Base-by-base conservation (phyloP, 1,140 invertebrate species). In the Dreissena rostriformis region DNA sequence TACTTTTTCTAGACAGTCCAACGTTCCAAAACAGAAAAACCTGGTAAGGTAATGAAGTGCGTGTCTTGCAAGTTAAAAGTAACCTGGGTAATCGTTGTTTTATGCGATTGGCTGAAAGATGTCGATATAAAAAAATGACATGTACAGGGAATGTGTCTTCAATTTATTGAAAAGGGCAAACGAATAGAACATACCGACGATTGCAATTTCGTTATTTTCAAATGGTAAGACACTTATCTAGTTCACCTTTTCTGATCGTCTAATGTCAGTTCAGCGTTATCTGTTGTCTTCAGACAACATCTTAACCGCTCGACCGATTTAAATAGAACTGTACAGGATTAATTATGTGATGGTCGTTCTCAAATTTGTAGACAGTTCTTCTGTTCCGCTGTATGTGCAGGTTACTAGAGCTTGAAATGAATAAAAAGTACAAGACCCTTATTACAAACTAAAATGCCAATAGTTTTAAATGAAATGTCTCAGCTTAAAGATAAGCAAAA, bases 131-230 rank as follows among this genome's bases (percentile, higher is more conserved):
- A 29, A 82, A 53, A 24, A 73, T 24, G 11, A 65, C 7, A 49
- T 14, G 14, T 82, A 82, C 51, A 24, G 55, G 51, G 17, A 14
- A 22, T 19, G 24, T 22, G 22, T 82, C 10, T 6, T 52, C 17
- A 82, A 17, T 19, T 0, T 82, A 1, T 52, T 82, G 39, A 22
- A 82, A 57, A 74, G 73, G 52, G 68, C 61, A 2, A 65, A 63
- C 10, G 24, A 63, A n/a, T 26, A n/a, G 29, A 1, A 66, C n/a
- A 51, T 82, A 11, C 65, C 65, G 57, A 65, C 24, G 24, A 15
- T 82, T 14, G 79, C 61, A 26, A 73, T 82, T 8, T 70, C 79
- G 22, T 24, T 82, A 63, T 52, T 73, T 73, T 61, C 24, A 52
- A 73, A 68, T 66, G 79, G 79, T 82, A 78, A 24, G n/a, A 19